phyloP scores from a whole-genome alignment of 2,113 vertebrate species.

The Eclectus roratus region DNA sequence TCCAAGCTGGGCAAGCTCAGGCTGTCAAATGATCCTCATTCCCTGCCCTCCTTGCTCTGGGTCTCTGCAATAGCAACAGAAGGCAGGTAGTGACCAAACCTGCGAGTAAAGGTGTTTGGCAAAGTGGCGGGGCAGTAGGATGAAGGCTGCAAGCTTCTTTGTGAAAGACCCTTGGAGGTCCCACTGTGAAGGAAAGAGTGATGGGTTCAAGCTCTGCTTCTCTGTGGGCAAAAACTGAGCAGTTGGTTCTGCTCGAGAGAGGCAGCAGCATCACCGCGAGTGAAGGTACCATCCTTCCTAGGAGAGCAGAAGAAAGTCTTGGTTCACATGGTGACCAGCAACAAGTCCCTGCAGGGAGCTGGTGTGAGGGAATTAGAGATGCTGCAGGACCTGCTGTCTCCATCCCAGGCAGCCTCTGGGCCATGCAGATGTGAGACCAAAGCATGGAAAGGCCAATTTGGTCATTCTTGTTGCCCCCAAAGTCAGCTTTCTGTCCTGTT shows the following conservation, averaged over 20 bases:
- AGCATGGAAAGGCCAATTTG: fast-evolving
- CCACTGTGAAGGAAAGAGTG: neutral
- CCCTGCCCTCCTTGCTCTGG: neutral
- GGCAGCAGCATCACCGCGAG: neutral
- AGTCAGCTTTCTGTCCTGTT: neutral
- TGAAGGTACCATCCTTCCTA: neutral
- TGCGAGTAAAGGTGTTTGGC: neutral
- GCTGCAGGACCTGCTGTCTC: fast-evolving
- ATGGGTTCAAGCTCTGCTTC: neutral
- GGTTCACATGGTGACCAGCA: fast-evolving
- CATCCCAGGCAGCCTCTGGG: neutral
- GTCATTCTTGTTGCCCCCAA: neutral
- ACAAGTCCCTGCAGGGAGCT: neutral
- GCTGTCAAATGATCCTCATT: neutral
- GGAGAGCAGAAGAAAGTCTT: neutral
- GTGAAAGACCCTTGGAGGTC: neutral
- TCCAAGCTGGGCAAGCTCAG: neutral
- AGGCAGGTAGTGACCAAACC: neutral
- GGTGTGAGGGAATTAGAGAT: fast-evolving
- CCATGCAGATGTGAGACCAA: neutral
- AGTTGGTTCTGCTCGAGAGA: neutral
- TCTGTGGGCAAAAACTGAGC: neutral
- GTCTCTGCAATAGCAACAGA: neutral
- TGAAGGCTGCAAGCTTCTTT: neutral
- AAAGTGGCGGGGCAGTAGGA: neutral